Evolutionary conservation across 2,888 invertebrate genomes (phyloP).

Genomic region (Ganaspis brasiliensis): DNA sequence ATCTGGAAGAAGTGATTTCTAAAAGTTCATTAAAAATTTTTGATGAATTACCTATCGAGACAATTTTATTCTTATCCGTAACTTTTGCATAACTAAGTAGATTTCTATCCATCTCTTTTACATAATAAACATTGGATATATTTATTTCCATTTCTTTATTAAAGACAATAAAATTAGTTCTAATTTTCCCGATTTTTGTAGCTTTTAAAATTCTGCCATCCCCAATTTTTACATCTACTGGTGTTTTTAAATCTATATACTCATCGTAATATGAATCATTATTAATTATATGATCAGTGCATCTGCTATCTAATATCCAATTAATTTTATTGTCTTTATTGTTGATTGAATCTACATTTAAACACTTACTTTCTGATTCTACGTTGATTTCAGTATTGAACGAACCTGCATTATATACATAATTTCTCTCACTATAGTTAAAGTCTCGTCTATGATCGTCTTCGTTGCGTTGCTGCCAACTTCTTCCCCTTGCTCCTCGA

Average conservation of each 20-base stretch:
- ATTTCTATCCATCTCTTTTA: conserved; percentile 50
- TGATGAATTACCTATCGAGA: conserved; percentile 38
- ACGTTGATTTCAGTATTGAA: conserved; percentile 36
- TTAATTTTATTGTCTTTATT: not conserved
- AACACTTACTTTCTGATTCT: not conserved
- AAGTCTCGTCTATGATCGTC: not conserved
- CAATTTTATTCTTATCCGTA: conserved; percentile 50
- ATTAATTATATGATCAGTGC: conserved; percentile 51
- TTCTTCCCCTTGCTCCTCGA: too few relatives aligned
- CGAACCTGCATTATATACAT: not conserved
- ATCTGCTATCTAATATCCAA: conserved; percentile 30
- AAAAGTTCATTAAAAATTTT: conserved; percentile 49
- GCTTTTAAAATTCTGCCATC: conserved; percentile 44
- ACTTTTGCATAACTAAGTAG: conserved; percentile 51
- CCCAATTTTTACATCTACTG: conserved; percentile 46
- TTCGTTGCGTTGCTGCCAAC: not conserved
- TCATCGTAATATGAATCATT: conserved; percentile 5
- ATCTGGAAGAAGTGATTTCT: too few relatives aligned
- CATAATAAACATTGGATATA: conserved; percentile 47
- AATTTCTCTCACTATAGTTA: not conserved
- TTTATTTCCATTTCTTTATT: not conserved
- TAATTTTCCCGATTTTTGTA: not conserved
- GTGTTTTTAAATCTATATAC: conserved; percentile 16
- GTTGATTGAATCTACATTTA: not conserved
- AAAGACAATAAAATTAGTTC: not conserved